Evolutionary conservation across 2,797 vertebrate genomes (phyloP), one percentile per base, ranked within the genome.

Genomic region (Ciconia nigra): DNA sequence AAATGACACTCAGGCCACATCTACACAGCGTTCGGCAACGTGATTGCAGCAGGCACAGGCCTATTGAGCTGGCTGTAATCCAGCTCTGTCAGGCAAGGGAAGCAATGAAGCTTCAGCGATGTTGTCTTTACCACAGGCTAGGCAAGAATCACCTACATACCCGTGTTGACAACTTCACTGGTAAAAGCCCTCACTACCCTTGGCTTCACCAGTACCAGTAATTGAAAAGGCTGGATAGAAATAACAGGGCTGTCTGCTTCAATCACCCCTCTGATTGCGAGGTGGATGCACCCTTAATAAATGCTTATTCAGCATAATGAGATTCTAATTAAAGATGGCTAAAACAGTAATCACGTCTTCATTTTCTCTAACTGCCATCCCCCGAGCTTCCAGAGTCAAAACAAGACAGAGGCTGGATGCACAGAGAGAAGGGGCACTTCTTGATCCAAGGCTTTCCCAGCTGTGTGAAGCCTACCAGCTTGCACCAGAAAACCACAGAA

Each of bases 251-350:
- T 73, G 46, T n/a, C 72, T 26, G 57, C 66, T 89, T 69, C 81
- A 73, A 46, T 46, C 91, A 39, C n/a, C 41, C n/a, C 57, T 78
- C 77, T 79, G 77, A 79, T 7, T 79, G 72, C 77, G 42, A 26
- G 65, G 76, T 31, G 42, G 55, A 73, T 79, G 39, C 62, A 70
- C 61, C 57, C 57, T 61, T 91, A 93, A 83, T 74, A 91, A 93
- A 78, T 83, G 91, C 71, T 91, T 86, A 74, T 79, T 90, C 87
- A 93, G 87, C 72, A 86, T 57, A 85, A 90, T 79, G 69, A 88
- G 57, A 39, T 39, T 73, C 90, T 85, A 90, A 85, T 90, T 93
- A 94, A 39, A 66, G 55, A 57, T 66, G 83, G 87, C 80, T 88
- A 74, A 85, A 83, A 31, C 66, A 85, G 52, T 82, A 85, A 94